Evolutionary conservation across 2,888 invertebrate species (phyloP).

Genomic region (Didymodactylos carnosus): DNA sequence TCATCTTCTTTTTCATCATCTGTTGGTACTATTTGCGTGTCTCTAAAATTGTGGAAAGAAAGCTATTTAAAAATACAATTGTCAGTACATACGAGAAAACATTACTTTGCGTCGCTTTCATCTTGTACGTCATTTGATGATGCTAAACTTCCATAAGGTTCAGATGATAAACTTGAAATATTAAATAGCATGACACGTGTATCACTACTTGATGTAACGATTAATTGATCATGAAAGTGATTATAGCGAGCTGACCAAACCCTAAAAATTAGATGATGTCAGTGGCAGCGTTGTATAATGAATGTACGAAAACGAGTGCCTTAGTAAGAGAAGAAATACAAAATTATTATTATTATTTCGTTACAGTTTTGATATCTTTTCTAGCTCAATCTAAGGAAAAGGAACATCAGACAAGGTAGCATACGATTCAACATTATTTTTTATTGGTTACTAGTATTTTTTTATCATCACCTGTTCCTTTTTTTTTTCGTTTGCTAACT

Average conservation of each 20-base stretch:
- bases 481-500: no score
- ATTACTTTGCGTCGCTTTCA: constrained; percentile 22
- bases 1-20: constrained; percentile 41
- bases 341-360: no score
- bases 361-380: not conserved
- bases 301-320: no score
- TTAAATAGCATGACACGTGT: constrained; percentile 70
- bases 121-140: constrained; percentile 31
- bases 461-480: not conserved
- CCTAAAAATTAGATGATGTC: constrained; percentile 33
- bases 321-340: not conserved
- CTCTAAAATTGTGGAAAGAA: constrained; percentile 2
- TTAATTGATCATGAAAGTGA: constrained; percentile 80
- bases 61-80: not conserved
- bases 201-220: constrained; percentile 81
- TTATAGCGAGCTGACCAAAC: constrained; percentile 86
- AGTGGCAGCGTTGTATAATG: not conserved
- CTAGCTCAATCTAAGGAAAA: not conserved
- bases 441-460: not conserved
- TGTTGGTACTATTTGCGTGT: not conserved
- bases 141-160: constrained; percentile 45
- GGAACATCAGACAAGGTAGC: not conserved
- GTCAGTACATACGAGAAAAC: constrained; percentile 31
- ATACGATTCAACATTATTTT: not conserved
- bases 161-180: constrained; percentile 66